phyloP scores from a whole-genome alignment of 1,140 invertebrate species.

The Panulirus ornatus region DNA sequence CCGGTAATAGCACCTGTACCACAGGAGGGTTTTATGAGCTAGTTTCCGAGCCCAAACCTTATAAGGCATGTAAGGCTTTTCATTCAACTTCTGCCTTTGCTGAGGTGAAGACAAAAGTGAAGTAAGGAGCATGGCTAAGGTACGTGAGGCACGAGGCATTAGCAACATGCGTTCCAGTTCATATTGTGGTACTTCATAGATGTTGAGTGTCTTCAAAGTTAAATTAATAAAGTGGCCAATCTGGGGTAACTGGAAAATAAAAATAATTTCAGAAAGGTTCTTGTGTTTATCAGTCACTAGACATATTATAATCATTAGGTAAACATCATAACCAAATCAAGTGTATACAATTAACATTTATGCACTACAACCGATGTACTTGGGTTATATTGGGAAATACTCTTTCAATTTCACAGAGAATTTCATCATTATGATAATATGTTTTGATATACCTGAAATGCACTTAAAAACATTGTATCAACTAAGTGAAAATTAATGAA shows the following conservation, averaged over 20 bases:
- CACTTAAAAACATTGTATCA: too few species aligned
- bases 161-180: slow-evolving; percentile 83
- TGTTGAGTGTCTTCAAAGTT: slow-evolving; percentile 79
- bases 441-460: too few species aligned
- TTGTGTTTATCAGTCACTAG: too few species aligned
- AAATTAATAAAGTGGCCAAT: slow-evolving; percentile 82
- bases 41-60: slow-evolving; percentile 82
- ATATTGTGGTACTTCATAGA: slow-evolving; percentile 81
- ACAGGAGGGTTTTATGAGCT: slow-evolving; percentile 79
- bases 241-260: slow-evolving; percentile 78
- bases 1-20: slow-evolving; percentile 81
- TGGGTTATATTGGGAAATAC: too few species aligned
- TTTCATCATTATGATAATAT: too few species aligned
- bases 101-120: slow-evolving; percentile 79
- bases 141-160: slow-evolving; percentile 81
- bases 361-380: too few species aligned
- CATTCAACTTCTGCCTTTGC: slow-evolving; percentile 76
- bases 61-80: slow-evolving; percentile 82
- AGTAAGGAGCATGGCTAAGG: slow-evolving; percentile 82
- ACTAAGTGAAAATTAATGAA: background rate
- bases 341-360: too few species aligned
- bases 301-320: too few species aligned
- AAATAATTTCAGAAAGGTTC: too few species aligned
- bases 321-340: too few species aligned
- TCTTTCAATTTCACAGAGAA: too few species aligned